Base-by-base conservation (phyloP, 2,888 invertebrate species). In the Tenthredo livida region DNA sequence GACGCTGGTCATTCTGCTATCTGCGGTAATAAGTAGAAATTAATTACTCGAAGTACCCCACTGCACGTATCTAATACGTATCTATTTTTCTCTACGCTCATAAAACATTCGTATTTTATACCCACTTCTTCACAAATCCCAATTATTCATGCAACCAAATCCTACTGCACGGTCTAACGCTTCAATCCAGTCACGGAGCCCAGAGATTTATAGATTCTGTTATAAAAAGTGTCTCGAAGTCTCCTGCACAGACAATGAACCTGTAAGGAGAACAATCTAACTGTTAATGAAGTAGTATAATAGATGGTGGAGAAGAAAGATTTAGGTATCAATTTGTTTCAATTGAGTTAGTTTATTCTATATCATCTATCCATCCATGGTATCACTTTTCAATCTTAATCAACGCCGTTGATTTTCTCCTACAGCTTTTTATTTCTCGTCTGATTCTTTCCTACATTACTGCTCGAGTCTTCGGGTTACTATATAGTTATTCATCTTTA, bases 251-350 rank as follows among this genome's bases (percentile, higher is more conserved):
- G 40, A 73, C 43, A 73, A 73, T 43, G 40, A 43, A 73, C 72
- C 67, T 40, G 43, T 10, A 40, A 43, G 21, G 15, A 43, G 72
- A 73, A 73, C 72, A 43, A 40, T 73, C 72, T 73, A 73, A 73
- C 72, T 73, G 72, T 73, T 73, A 40, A 73, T 73, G 5, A 67
- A 40, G 37, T 33, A 43, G 40, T 73, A 10, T 40, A 43, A n/a
- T 43, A 10, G 25, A 73, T 47, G 15, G 3, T 15, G 47, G 47
- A 47, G 12, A 40, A 73, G 37, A n/a, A 73, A 73, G 5, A 21
- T 43, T 2, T 21, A 73, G 72, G 10, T 43, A 43, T 43, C 43
- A 43, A 25, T 43, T 21, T 43, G 21, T 73, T 43, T 43, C 72
- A 43, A 73, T 73, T 43, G 21, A 73, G 43, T 73, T 25, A 40